Conservation (phyloP, 2,113 vertebrate species). For the Oriolus oriolus region DNA sequence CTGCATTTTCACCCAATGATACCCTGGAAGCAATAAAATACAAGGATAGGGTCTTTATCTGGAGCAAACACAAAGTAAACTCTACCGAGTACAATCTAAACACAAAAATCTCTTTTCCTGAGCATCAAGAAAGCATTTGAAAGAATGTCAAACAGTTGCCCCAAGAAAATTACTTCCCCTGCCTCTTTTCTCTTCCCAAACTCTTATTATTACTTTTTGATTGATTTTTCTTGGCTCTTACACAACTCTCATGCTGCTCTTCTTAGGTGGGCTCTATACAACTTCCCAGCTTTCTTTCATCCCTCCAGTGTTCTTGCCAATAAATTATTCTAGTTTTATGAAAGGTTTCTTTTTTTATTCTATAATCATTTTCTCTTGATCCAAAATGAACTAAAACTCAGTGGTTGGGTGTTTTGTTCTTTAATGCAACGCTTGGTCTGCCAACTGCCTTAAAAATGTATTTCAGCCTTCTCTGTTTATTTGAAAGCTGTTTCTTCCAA, state of each 20-base stretch:
- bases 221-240: constrained; percentile 41
- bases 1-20: background rate
- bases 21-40: background rate
- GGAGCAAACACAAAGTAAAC: background rate
- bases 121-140: background rate
- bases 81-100: background rate
- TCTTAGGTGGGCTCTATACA: constrained; percentile 44
- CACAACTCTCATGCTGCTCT: background rate
- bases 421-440: background rate
- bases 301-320: background rate
- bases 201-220: constrained; percentile 28
- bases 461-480: constrained; percentile 30
- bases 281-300: constrained; percentile 24
- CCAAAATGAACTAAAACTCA: background rate
- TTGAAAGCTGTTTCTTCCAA: constrained; percentile 21
- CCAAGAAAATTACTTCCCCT: background rate
- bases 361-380: background rate
- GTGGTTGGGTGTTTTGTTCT: background rate
- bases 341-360: constrained; percentile 42
- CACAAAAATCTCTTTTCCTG: background rate
- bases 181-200: constrained; percentile 17
- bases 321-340: background rate
- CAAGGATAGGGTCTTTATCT: background rate
- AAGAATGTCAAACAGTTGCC: constrained; percentile 15
- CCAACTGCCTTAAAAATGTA: constrained; percentile 31